Evolutionary conservation across 2,797 vertebrate genomes (phyloP).

Genomic region (Cephalopachus bancanus): DNA sequence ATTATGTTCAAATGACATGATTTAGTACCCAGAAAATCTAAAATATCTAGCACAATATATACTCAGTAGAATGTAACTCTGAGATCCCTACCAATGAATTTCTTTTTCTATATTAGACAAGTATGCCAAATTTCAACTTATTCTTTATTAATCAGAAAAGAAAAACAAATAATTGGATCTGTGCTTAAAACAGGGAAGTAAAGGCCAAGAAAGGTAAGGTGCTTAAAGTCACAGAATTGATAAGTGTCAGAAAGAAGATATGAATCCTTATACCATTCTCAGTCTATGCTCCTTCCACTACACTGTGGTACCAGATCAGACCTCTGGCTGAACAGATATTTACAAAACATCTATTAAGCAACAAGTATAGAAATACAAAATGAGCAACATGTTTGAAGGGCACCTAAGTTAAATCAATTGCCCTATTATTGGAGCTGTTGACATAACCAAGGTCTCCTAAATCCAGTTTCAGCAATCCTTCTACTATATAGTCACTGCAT

Average conservation of each 20-base stretch:
- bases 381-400: not conserved
- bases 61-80: not conserved
- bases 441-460: constrained; percentile 10
- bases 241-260: not conserved
- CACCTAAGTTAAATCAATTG: not conserved
- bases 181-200: not conserved
- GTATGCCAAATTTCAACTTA: constrained; percentile 5
- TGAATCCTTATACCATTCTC: not conserved
- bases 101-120: not conserved
- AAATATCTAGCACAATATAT: constrained; percentile 18
- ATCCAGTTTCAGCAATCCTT: not conserved
- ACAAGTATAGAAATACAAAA: not conserved
- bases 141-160: not conserved
- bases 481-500: not conserved
- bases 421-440: not conserved
- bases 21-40: not conserved
- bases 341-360: not conserved
- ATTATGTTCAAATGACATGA: not conserved
- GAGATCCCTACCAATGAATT: constrained; percentile 11
- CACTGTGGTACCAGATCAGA: not conserved
- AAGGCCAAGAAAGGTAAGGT: constrained; percentile 4
- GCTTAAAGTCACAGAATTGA: not conserved
- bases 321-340: not conserved
- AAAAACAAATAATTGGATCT: not conserved
- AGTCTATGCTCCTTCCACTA: not conserved